These are phyloP conservation scores for Abscondita cerata DNA, from an alignment of 2,888 invertebrate species.

Conservation along the genomic window DNA sequence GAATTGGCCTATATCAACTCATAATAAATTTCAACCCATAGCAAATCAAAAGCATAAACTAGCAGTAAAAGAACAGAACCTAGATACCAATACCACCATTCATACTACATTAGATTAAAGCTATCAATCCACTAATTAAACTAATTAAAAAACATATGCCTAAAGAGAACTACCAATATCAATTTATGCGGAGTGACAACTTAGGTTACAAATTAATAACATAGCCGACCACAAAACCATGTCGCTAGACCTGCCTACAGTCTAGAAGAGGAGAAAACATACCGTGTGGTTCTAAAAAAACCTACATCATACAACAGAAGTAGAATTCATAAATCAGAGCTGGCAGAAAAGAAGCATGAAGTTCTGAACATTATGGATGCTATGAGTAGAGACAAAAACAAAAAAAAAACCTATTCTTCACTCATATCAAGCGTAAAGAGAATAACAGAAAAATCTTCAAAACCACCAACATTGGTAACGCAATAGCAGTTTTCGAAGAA, in stretches of 20 bases:
- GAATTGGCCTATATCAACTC: background rate
- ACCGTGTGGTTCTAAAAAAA: background rate
- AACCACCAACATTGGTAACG: constrained; percentile 17
- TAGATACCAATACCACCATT: constrained; percentile 10
- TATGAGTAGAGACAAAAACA: constrained; percentile 2
- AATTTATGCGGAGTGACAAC: background rate
- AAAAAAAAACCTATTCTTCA: constrained; percentile 10
- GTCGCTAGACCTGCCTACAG: constrained; percentile 5
- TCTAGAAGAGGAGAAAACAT: constrained; percentile 2
- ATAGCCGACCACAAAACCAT: background rate
- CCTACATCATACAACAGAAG: too few species aligned
- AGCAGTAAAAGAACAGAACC: background rate
- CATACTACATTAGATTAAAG: constrained; percentile 11
- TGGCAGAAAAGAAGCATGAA: background rate
- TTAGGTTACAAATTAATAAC: background rate
- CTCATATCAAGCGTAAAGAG: constrained; percentile 11
- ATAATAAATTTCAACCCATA: background rate
- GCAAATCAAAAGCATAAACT: constrained; percentile 6
- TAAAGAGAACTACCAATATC: constrained; percentile 1
- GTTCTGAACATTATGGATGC: constrained; percentile 1
- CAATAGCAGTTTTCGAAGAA: constrained; percentile 16
- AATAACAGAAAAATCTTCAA: constrained; percentile 16
- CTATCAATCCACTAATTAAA: constrained; percentile 12
- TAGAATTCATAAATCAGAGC: background rate
- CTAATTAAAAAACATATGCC: constrained; percentile 4